phyloP scores from a whole-genome alignment of 2,113 vertebrate species.

The Helogale parvula region DNA sequence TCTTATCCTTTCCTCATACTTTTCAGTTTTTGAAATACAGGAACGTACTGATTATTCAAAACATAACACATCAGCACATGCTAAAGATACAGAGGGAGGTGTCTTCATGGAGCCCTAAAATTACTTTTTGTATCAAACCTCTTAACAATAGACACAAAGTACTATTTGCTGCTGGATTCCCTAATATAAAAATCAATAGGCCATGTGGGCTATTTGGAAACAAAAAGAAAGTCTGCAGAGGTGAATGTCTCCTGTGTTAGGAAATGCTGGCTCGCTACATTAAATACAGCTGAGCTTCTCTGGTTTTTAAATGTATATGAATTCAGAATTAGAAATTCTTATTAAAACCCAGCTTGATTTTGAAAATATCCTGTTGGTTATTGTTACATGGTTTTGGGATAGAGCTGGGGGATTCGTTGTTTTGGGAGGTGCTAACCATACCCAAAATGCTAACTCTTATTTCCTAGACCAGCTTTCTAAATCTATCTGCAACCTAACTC shows the following conservation, averaged over 20 bases:
- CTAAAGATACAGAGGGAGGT: not conserved
- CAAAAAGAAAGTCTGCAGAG: not conserved
- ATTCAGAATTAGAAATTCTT: not conserved
- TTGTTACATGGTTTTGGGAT: not conserved
- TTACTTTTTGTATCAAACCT: not conserved
- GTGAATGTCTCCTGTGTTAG: not conserved
- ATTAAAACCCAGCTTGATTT: constrained; percentile 11
- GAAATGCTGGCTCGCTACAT: not conserved
- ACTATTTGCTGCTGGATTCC: not conserved
- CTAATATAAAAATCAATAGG: not conserved
- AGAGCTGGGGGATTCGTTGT: not conserved
- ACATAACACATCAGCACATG: not conserved
- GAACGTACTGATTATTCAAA: not conserved
- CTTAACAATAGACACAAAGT: not conserved
- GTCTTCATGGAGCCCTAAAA: not conserved
- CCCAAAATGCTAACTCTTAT: not conserved
- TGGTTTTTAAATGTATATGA: constrained; percentile 23
- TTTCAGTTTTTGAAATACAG: not conserved
- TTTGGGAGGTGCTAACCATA: not conserved
- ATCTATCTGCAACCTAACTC: not conserved
- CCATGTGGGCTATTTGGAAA: not conserved
- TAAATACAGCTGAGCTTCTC: not conserved
- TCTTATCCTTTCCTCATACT: not conserved
- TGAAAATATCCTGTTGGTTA: not conserved
- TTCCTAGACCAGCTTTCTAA: not conserved